Base-by-base conservation (phyloP, 2,113 vertebrate genomes). In the Takifugu bimaculatus region DNA sequence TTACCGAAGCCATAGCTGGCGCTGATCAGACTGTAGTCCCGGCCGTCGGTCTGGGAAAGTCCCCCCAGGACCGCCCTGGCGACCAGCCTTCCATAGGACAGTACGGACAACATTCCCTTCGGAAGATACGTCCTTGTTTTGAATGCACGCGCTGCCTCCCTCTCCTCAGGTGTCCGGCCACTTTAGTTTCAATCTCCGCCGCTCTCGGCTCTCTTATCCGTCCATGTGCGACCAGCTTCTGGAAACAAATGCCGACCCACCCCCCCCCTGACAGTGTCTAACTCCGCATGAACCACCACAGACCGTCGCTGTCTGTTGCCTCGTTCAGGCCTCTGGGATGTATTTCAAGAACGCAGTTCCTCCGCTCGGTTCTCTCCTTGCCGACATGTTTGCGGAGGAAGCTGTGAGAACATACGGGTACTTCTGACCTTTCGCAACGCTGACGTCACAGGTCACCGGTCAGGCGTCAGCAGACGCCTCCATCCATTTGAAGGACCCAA, bases 1-100 rank as follows among this genome's bases (percentile, higher is more conserved):
- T 99, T 98, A n/a, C 96, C 97, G 66, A 97, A 98, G 69, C 97
- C 97, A 87, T 93, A 99, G 74, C 95, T 96, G 59, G 97, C 97
- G 11, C 93, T 95, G 84, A 99, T 91, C 77, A 99, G 88, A 75
- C 94, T 95, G 86, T 97, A 98, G 85, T 98, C 97, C 68, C 94
- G 93, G 71, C 92, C 89, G 82, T 98, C 96, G 1, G 95, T 94
- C 87, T 98, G 96, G 70, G 96, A 96, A 20, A 99, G 96, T 87
- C 97, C 94, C 44, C 97, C 96, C 69, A 99, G 93, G 78, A 98
- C 95, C 57, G 97, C 97, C 87, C 97, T 92, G 89, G 96, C 96
- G 79, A 99, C 97, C 86, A 98, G 91, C 89, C 97, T 91, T 81
- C 97, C 96, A 87, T 96, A 99, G 35, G 96, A 98, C 51, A 98